These are phyloP conservation scores for Dryoscopus gambensis DNA, from an alignment of 2,113 vertebrate genomes.

Conservation along the genomic window DNA sequence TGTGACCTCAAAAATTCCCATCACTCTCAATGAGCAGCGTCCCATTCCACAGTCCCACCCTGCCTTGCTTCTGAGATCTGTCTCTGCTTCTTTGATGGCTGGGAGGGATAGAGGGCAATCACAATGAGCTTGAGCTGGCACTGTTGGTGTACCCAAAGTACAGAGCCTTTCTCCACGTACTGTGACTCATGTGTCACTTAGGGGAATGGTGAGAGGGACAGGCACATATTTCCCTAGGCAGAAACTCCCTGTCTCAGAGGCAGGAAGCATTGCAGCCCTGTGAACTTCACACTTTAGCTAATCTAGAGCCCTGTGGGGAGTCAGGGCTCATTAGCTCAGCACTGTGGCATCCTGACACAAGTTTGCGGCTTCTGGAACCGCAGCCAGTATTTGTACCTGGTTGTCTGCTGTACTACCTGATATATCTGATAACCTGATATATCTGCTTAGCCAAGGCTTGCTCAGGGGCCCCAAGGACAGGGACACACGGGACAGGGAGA, in stretches of 20 bases:
- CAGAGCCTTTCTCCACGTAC: not conserved
- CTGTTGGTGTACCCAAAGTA: not conserved
- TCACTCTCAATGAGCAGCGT: not conserved
- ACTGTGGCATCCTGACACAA: not conserved
- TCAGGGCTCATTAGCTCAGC: not conserved
- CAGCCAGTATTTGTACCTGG: not conserved
- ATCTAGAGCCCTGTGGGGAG: not conserved
- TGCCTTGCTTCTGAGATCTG: not conserved
- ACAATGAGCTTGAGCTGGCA: no score
- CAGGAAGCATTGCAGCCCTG: not conserved
- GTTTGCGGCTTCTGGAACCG: not conserved
- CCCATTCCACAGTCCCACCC: no score
- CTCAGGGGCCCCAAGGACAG: not conserved
- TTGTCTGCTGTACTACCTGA: not conserved
- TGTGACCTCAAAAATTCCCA: not conserved
- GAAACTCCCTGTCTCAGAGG: not conserved
- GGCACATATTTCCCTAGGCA: accelerated
- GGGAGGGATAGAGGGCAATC: not conserved
- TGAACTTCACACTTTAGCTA: not conserved
- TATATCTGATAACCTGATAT: not conserved
- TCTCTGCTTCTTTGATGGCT: no score
- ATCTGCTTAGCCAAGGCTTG: not conserved
- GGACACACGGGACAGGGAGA: no score
- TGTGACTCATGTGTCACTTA: accelerated
- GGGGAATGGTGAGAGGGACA: not conserved